phyloP scores from a whole-genome alignment of 2,113 vertebrate genomes.

The Arenaria interpres region DNA sequence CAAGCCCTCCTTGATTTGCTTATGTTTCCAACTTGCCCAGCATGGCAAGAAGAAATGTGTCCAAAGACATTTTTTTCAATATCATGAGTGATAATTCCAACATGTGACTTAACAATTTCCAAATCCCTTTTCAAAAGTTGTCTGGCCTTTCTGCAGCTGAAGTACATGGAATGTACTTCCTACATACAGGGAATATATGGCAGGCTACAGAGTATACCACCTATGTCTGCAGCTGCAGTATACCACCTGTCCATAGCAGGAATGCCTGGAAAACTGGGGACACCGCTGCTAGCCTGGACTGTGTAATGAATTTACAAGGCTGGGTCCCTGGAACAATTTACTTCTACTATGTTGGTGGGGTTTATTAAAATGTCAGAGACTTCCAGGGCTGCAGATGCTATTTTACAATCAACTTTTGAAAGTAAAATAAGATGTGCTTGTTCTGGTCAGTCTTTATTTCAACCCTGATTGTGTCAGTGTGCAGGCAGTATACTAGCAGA shows the following conservation, averaged over 20 bases:
- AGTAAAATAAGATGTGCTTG: neutral
- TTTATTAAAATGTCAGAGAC: neutral
- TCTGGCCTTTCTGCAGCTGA: neutral
- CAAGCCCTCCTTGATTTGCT: neutral
- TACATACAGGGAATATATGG: neutral
- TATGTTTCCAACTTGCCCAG: neutral
- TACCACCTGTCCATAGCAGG: too few species aligned
- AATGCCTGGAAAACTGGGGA: neutral
- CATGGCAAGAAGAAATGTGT: neutral
- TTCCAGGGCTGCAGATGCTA: neutral
- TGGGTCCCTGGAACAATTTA: neutral
- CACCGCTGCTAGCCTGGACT: neutral
- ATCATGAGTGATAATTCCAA: neutral
- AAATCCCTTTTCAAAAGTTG: neutral
- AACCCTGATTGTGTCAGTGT: neutral
- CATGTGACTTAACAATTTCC: neutral
- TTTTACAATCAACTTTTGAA: neutral
- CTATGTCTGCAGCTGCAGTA: accelerated
- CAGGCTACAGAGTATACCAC: neutral
- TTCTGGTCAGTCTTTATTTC: neutral
- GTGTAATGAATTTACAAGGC: neutral
- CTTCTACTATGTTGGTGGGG: neutral
- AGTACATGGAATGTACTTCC: neutral
- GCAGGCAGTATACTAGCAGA: neutral
- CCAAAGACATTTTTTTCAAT: neutral